phyloP scores from a whole-genome alignment of 1,140 invertebrate genomes.

The Pristionchus pacificus region DNA sequence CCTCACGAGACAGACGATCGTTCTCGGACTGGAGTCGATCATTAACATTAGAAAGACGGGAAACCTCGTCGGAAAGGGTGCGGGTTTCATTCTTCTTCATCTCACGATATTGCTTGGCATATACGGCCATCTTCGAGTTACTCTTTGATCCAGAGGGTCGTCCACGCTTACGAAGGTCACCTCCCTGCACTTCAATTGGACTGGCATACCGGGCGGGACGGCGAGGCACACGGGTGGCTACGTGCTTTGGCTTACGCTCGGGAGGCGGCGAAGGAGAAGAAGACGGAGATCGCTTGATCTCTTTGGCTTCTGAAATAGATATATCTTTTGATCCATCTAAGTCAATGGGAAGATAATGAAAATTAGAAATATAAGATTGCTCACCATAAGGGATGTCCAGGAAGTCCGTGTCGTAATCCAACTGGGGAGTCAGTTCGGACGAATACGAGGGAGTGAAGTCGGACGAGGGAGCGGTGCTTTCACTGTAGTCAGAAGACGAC shows the following conservation, averaged over 20 bases:
- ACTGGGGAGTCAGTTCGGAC: too few relatives aligned
- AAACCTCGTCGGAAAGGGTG: background rate
- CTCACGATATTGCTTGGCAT: background rate
- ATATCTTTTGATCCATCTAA: too few relatives aligned
- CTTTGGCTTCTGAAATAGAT: too few relatives aligned
- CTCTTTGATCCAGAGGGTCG: background rate
- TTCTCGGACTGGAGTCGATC: background rate
- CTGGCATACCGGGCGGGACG: background rate
- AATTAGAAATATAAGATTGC: background rate
- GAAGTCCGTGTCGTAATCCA: too few relatives aligned
- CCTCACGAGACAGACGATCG: background rate
- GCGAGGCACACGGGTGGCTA: background rate
- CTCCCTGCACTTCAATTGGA: background rate
- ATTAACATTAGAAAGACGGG: background rate
- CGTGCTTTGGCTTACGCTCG: background rate
- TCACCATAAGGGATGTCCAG: background rate
- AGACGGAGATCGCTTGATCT: too few relatives aligned
- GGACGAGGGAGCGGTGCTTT: background rate
- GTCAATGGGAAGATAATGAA: background rate
- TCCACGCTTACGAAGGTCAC: background rate
- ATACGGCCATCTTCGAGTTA: background rate
- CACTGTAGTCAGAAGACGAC: background rate
- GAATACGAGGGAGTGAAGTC: too few relatives aligned
- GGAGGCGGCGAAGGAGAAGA: background rate
- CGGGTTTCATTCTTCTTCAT: background rate